Conservation (phyloP, 35 echinoderm and acorn worm species). For the Apostichopus californicus region DNA sequence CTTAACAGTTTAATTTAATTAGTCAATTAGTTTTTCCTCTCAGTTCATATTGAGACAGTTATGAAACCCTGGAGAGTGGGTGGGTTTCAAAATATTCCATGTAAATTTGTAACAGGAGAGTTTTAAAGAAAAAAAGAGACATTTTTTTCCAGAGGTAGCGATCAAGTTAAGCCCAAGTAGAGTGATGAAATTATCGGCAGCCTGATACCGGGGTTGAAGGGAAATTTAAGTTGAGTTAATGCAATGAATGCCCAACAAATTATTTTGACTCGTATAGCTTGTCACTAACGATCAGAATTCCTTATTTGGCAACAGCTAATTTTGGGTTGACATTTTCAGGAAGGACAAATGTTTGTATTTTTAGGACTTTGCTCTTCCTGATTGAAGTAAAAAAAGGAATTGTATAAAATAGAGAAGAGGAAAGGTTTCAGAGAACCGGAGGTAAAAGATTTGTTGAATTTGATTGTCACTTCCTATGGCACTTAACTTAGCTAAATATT, state of each 20-base stretch:
- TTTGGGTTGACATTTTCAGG: not conserved
- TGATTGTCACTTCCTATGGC: not conserved
- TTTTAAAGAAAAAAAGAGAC: not conserved
- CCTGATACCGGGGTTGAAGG: not conserved
- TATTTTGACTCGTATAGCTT: not conserved
- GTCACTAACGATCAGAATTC: not conserved
- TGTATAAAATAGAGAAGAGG: not conserved
- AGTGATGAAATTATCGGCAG: slow-evolving; percentile 36
- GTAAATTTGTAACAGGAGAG: slow-evolving; percentile 5
- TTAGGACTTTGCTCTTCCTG: not conserved
- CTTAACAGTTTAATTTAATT: slow-evolving; percentile 43
- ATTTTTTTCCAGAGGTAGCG: not conserved
- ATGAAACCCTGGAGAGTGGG: slow-evolving; percentile 34
- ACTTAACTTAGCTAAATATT: not conserved
- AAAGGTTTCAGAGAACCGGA: not conserved
- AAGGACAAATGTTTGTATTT: slow-evolving; percentile 18
- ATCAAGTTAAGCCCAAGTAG: not conserved
- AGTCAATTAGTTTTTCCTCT: slow-evolving; percentile 18
- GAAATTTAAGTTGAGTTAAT: slow-evolving; percentile 12
- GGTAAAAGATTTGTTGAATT: slow-evolving; percentile 1
- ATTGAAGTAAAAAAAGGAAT: not conserved
- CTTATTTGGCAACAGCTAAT: not conserved
- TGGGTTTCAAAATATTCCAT: slow-evolving; percentile 23
- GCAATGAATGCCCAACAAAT: slow-evolving; percentile 12
- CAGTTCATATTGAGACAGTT: not conserved